Percentiles rank a stretch among this genome's conserved stretches.
Conservation (phyloP, 1,140 invertebrate genomes). For the Geopemphigus sp. region DNA sequence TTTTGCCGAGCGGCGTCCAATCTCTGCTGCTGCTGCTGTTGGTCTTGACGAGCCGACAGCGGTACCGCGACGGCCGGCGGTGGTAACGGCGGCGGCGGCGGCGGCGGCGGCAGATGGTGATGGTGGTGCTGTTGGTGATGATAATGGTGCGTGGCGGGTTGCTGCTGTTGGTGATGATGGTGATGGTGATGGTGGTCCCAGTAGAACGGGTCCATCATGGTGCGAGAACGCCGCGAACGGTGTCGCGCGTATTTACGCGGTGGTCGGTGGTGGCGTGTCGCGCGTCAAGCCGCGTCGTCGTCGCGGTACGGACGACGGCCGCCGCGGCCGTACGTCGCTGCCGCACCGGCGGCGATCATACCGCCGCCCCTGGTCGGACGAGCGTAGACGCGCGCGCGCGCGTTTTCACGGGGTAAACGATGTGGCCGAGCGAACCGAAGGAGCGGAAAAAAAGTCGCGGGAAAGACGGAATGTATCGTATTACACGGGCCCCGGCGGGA, state of each 20-base stretch:
- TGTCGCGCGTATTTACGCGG: neutral
- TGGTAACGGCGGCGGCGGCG: neutral
- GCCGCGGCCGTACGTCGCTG: neutral
- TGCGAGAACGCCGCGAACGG: neutral
- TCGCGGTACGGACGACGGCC: neutral
- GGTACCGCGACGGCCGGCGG: no score
- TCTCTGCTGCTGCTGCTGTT: neutral
- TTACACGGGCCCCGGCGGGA: no score
- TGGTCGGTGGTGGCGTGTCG: neutral
- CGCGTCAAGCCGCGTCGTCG: neutral
- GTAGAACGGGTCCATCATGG: conserved; percentile 33
- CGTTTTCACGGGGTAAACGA: no score
- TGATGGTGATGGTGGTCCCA: conserved; percentile 39
- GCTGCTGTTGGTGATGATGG: neutral
- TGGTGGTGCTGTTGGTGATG: neutral
- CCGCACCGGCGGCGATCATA: neutral
- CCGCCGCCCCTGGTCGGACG: no score
- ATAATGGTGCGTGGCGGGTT: neutral
- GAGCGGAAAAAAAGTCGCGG: no score
- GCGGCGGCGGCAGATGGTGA: neutral
- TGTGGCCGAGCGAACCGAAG: no score
- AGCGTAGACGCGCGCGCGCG: no score
- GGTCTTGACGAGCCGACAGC: neutral
- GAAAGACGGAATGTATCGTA: no score
- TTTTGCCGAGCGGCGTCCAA: neutral